Evolutionary conservation across 1,140 invertebrate species (phyloP), one percentile per base, ranked within the genome.

Genomic region (Drosophila santomea): DNA sequence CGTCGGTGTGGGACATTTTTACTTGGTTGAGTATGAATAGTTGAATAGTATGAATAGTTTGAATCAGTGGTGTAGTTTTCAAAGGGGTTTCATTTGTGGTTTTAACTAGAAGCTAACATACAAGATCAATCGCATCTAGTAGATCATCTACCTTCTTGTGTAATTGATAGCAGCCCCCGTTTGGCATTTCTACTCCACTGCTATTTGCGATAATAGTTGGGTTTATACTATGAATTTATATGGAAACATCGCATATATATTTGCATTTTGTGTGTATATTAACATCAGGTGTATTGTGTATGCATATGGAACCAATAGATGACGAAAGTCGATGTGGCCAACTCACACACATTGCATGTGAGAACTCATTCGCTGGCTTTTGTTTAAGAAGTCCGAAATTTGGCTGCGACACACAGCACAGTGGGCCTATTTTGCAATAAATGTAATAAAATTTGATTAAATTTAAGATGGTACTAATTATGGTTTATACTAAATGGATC

Each of bases 311-410:
- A 78, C 82, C 82, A 82, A 86, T 86, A 88, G 78, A 82, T 88
- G 83, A 86, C 83, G 79, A 83, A 82, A 83, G 79, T 44, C 71
- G 48, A 56, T 59, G 64, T 15, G 45, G 71, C 38, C 28, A 55
- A 48, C 47, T 43, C 48, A 61, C 62, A 72, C 83, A 54, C 83
- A 82, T 86, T 86, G 83, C 83, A 86, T 86, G 83, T 82, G 71
- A 76, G 74, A 82, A 86, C 78, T 62, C 81, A 85, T 72, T 81
- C 82, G 83, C 71, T 84, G 51, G 68, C 63, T 69, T 85, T 85
- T 79, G 76, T 45, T 50, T 11, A 77, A 81, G 67, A 77, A 85
- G 78, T 83, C 61, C 81, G 45, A 84, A 45, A 73, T 80, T 77
- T 72, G 51, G 80, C 44, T 58, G 59, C 63, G 15, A 17, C 17